Percentiles rank a stretch among this genome's conserved stretches.
These are phyloP conservation scores for Chymomyza caudatula DNA, from an alignment of 2,888 invertebrate species.

Conservation along the genomic window DNA sequence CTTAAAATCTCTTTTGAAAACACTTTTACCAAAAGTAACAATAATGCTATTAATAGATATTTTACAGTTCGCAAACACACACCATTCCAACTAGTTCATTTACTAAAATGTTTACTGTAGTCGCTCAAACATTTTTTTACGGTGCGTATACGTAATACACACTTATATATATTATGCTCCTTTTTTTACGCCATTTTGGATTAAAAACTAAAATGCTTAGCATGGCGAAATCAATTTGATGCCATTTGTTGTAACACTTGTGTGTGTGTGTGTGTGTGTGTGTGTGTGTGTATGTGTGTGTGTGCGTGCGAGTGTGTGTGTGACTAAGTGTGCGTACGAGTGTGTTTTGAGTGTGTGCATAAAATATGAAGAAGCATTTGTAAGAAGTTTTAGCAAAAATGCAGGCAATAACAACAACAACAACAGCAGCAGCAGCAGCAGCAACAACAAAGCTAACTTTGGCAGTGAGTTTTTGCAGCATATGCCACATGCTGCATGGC, in stretches of 20 bases:
- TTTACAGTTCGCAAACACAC: too few relatives aligned
- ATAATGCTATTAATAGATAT: too few relatives aligned
- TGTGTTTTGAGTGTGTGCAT: slow-evolving; percentile 39
- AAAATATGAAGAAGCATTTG: slow-evolving; percentile 49
- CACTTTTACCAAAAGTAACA: too few relatives aligned
- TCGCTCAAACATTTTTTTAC: background rate
- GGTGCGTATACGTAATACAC: slow-evolving; percentile 2
- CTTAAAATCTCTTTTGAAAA: too few relatives aligned
- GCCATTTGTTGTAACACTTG: slow-evolving; percentile 64
- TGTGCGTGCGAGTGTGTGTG: slow-evolving; percentile 6
- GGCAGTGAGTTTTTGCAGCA: slow-evolving; percentile 20
- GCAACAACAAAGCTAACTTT: slow-evolving; percentile 1
- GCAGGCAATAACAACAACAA: background rate
- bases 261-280: background rate
- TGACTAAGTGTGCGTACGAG: too few relatives aligned
- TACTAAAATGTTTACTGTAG: background rate
- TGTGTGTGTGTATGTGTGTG: slow-evolving; percentile 5
- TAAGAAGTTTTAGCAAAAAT: slow-evolving; percentile 19
- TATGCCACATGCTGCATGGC: slow-evolving; percentile 23
- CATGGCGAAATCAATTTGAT: slow-evolving; percentile 65
- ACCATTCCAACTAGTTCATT: too few relatives aligned
- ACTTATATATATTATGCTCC: slow-evolving; percentile 9
- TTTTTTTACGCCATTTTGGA: slow-evolving; percentile 11
- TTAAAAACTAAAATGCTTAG: slow-evolving; percentile 54
- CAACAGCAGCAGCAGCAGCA: slow-evolving; percentile 7